Percentiles rank a stretch among this genome's conserved stretches.
Conservation (phyloP, 2,888 invertebrate species). For the Amblyjoppa proteus region DNA sequence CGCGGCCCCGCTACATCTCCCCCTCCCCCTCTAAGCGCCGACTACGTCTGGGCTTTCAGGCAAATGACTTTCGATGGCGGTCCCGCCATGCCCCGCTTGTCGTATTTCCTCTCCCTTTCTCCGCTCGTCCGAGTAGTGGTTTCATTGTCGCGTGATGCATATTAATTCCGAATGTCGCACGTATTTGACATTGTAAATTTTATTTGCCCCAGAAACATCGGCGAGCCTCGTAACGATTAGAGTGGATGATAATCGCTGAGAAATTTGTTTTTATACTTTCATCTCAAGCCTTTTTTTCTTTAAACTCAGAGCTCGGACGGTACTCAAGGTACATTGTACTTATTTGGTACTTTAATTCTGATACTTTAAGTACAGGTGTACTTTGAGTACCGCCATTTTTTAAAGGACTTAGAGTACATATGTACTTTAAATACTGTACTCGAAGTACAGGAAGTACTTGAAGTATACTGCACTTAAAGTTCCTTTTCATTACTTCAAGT, state of each 20-base stretch:
- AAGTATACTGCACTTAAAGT: no score
- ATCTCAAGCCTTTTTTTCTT: background rate
- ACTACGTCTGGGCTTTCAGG: constrained; percentile 30
- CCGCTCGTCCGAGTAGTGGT: background rate
- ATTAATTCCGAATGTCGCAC: background rate
- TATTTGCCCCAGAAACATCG: background rate
- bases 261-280: background rate
- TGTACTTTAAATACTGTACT: no score
- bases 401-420: no score
- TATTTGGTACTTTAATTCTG: no score
- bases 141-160: constrained; percentile 14
- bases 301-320: no score
- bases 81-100: constrained; percentile 11
- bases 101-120: background rate
- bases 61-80: constrained; percentile 50
- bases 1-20: background rate
- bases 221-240: background rate
- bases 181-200: background rate
- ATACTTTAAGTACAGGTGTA: no score
- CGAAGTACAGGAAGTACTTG: no score
- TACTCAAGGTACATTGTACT: no score
- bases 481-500: no score
- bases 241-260: background rate
- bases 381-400: no score
- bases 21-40: background rate